Base-by-base conservation (phyloP, 2,888 invertebrate genomes). In the Apoderus coryli region DNA sequence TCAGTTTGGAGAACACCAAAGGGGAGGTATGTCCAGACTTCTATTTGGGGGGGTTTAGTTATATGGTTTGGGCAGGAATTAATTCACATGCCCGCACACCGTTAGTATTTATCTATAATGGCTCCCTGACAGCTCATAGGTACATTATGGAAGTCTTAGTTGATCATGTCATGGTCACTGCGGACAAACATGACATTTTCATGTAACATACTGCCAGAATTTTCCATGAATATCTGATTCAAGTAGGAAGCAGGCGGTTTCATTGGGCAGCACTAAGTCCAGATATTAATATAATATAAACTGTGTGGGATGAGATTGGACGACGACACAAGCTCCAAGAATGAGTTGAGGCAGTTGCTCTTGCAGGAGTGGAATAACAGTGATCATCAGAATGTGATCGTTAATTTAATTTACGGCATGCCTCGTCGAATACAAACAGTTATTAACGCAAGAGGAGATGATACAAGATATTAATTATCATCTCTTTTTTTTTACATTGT, bases 131-230 rank as follows among this genome's bases (percentile, higher is more conserved):
- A 34, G 27, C 29, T 34, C 36, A 31, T 25, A 42, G 37, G 33
- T 41, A 44, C 34, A 36, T 41, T 19, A 35, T 38, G 27, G 36
- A 44, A 23, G 39, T 44, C 25, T 31, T 45, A 7, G 14, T 32
- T 16, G 25, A 35, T 19, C 25, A 35, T 25, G 32, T 26, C 28
- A 32, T 41, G 33, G 35, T n/a, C n/a, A n/a, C n/a, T n/a, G n/a
- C n/a, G n/a, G n/a, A n/a, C n/a, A n/a, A n/a, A n/a, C 24, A 30
- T 4, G 31, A 25, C 25, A 31, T 25, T 14, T 25, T 25, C 12
- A 24, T 10, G 11, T 16, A 25, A 9, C 31, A 25, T 13, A 4
- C 16, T 9, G 25, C 25, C 25, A 14, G 14, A 25, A 14, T 31
- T 14, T 25, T 31, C 16, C 13, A 16, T 9, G 14, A 24, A 16